Base-by-base conservation (phyloP, 2,797 vertebrate genomes). In the Sebastes trivittatus region DNA sequence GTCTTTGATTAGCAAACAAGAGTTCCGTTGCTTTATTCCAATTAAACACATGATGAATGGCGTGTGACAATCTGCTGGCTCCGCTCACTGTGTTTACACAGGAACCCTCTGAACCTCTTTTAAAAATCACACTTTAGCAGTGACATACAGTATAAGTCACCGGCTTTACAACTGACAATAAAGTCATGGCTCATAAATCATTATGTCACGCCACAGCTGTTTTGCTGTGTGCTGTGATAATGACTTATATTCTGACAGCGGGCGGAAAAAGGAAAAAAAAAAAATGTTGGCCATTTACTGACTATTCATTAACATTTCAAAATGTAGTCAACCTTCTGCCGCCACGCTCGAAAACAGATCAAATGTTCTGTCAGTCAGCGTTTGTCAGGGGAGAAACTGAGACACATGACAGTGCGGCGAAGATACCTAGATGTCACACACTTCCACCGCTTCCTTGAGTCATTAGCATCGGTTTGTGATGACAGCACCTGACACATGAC, bases 121-220 rank as follows among this genome's bases (percentile, higher is more conserved):
- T 71, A 69, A 84, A 87, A 89, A 88, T 81, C 85, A 75, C 84
- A 87, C 74, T 91, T 88, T 77, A 87, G 78, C 79, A 62, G 46
- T 85, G 85, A 85, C 89, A 86, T 83, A 86, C 86, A 89, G 86
- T 85, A 83, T 86, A 91, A 93, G 84, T 92, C 90, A 86, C 64
- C 27, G 46, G 78, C 87, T 92, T 93, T 94, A 94, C 90, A 87
- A 85, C 85, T 83, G 91, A 92, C 92, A 88, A 84, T 93, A 91
- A 93, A 93, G 89, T 83, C 89, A 85, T 10, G 59, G 88, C 88
- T 91, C 92, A 93, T 94, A 90, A 92, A 95, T 94, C 91, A 92
- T 62, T 14, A 56, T 74, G 89, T 87, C 88, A 86, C 22, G 11
- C 82, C 46, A 86, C 90, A 91, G 92, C 92, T 91, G 93, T 86